Conservation (phyloP, 2,888 invertebrate genomes). For the Rhamnusium bicolor region DNA sequence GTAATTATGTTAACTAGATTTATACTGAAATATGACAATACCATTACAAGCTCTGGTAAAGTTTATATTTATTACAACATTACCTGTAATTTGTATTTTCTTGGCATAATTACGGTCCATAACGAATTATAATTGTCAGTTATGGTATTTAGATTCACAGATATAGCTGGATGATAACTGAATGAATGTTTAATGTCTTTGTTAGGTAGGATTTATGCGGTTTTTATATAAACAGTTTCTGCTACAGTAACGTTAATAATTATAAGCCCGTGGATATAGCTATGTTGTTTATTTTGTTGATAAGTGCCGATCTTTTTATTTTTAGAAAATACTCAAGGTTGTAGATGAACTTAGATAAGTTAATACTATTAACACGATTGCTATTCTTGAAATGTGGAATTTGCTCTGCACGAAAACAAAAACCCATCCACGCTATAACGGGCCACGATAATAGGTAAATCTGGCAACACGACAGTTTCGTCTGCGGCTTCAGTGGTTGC, state of each 20-base stretch:
- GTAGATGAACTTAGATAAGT: not conserved
- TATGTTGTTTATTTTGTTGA: not conserved
- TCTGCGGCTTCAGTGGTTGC: too few species aligned
- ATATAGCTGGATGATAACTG: not conserved
- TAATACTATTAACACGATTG: too few species aligned
- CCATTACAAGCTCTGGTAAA: not conserved
- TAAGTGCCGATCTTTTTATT: not conserved
- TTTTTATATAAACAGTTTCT: not conserved
- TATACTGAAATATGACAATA: constrained; percentile 4
- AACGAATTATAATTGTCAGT: not conserved
- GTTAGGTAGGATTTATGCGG: not conserved
- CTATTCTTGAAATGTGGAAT: too few species aligned
- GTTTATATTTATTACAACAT: not conserved
- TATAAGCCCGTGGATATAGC: not conserved
- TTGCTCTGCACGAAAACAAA: too few species aligned
- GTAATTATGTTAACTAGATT: constrained; percentile 19
- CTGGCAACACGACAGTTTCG: too few species aligned
- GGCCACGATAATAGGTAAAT: too few species aligned
- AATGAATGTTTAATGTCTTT: not conserved
- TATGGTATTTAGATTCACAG: constrained; percentile 1
- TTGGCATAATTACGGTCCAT: not conserved
- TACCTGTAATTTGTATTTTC: constrained; percentile 1
- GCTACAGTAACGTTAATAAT: not conserved
- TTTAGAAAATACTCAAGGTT: not conserved
- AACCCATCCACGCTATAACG: too few species aligned